phyloP scores from a whole-genome alignment of 1,140 invertebrate species.

The Globodera ellingtonae region DNA sequence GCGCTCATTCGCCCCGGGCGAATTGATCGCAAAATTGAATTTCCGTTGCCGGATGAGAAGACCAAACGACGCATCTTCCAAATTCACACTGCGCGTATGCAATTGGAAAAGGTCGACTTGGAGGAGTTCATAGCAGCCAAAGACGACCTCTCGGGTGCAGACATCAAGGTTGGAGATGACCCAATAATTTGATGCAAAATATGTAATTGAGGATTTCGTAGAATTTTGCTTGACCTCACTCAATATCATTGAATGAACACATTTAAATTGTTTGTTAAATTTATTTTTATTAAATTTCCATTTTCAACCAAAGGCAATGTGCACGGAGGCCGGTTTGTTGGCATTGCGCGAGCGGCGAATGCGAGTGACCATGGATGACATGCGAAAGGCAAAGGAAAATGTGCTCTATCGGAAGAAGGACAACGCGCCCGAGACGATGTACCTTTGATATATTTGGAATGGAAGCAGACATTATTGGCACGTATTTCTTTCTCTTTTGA shows the following conservation, averaged over 20 bases:
- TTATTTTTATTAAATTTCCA: neutral
- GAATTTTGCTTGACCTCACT: no score
- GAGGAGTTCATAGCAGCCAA: constrained; percentile 98
- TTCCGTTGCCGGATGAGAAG: constrained; percentile 97
- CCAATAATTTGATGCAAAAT: no score
- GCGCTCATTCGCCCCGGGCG: constrained; percentile 96
- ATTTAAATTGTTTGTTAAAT: no score
- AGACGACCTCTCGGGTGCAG: constrained; percentile 96
- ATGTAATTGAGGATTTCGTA: no score
- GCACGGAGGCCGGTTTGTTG: constrained; percentile 97
- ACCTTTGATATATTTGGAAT: constrained; percentile 75
- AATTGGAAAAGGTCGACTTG: constrained; percentile 93
- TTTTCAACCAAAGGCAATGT: constrained; percentile 79
- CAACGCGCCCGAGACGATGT: constrained; percentile 96
- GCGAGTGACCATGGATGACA: constrained; percentile 99
- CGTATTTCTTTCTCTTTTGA: no score
- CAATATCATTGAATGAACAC: no score
- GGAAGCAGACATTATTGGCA: no score
- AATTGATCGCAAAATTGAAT: constrained; percentile 99
- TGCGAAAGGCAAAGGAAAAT: constrained; percentile 98
- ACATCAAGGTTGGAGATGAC: constrained; percentile 72
- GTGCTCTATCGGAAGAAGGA: constrained; percentile 98
- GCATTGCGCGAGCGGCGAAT: constrained; percentile 93
- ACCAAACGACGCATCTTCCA: constrained; percentile 96
- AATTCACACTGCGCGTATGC: constrained; percentile 98